phyloP scores from a whole-genome alignment of 2,113 vertebrate species.

The Petrocephalus microphthalmus region DNA sequence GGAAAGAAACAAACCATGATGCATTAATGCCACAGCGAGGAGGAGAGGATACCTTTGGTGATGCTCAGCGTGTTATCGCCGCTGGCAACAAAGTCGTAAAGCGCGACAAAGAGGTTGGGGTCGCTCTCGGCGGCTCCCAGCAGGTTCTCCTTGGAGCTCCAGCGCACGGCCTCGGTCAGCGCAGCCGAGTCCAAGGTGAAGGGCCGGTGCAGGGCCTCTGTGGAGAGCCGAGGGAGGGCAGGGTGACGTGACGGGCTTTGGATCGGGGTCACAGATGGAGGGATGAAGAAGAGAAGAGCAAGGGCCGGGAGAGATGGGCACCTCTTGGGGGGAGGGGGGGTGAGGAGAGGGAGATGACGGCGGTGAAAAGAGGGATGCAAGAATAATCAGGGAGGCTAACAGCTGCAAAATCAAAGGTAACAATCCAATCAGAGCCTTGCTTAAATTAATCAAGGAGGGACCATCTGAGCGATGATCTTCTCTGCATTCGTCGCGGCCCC shows the following conservation, averaged over 20 bases:
- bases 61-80: conserved; percentile 99
- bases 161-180: conserved; percentile 90
- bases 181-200: conserved; percentile 80
- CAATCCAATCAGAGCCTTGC: background rate
- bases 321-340: background rate
- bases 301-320: background rate
- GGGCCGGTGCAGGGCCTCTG: conserved; percentile 90
- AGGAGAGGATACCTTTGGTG: conserved; percentile 78
- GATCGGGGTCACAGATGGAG: background rate
- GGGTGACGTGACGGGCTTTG: background rate
- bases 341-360: background rate
- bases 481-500: background rate
- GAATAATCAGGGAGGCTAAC: background rate
- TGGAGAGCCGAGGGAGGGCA: conserved; percentile 31
- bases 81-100: conserved; percentile 99
- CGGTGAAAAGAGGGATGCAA: background rate
- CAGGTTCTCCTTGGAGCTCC: conserved; percentile 98
- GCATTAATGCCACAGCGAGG: background rate
- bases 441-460: background rate
- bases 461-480: background rate
- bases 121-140: conserved; percentile 93
- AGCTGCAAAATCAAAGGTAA: background rate
- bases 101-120: conserved; percentile 97
- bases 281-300: background rate
- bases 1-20: background rate